These are phyloP conservation scores for Eulithis testata DNA, from an alignment of 2,888 invertebrate genomes.

Conservation along the genomic window DNA sequence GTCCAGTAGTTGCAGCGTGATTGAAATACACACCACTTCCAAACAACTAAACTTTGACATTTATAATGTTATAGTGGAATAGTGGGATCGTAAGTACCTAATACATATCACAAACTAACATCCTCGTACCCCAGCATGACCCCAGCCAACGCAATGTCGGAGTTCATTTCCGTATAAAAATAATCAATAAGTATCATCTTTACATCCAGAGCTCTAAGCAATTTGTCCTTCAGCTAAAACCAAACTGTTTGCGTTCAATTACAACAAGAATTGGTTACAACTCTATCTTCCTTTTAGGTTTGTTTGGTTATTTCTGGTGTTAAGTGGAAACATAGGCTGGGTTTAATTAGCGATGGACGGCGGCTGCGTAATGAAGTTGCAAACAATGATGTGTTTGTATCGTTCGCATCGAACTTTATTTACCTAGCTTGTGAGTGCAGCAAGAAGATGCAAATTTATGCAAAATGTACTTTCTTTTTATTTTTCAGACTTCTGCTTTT, in stretches of 20 bases:
- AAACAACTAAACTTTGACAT: too few relatives aligned
- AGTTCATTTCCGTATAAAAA: not conserved
- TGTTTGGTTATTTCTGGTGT: slow-evolving; percentile 23
- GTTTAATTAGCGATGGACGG: slow-evolving; percentile 18
- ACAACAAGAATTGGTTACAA: slow-evolving; percentile 17
- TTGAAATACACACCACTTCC: too few relatives aligned
- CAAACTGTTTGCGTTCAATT: slow-evolving; percentile 23
- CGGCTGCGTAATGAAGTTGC: slow-evolving; percentile 7
- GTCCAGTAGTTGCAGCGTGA: too few relatives aligned
- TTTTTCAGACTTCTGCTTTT: too few relatives aligned
- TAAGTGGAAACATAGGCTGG: slow-evolving; percentile 23
- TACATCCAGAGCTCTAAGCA: slow-evolving; percentile 4
- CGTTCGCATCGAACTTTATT: not conserved
- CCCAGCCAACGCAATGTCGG: not conserved
- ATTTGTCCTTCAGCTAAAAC: slow-evolving; percentile 19
- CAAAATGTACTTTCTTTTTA: too few relatives aligned
- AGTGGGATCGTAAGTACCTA: not conserved
- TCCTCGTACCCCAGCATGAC: too few relatives aligned
- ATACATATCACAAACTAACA: too few relatives aligned
- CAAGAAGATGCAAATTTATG: too few relatives aligned
- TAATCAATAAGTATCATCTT: not conserved
- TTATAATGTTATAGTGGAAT: too few relatives aligned
- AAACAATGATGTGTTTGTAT: slow-evolving; percentile 6
- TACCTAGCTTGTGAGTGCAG: too few relatives aligned
- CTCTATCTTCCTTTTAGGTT: slow-evolving; percentile 24